These are phyloP conservation scores for Pachypeltis micranthus DNA, from an alignment of 1,140 invertebrate genomes.

Conservation along the genomic window DNA sequence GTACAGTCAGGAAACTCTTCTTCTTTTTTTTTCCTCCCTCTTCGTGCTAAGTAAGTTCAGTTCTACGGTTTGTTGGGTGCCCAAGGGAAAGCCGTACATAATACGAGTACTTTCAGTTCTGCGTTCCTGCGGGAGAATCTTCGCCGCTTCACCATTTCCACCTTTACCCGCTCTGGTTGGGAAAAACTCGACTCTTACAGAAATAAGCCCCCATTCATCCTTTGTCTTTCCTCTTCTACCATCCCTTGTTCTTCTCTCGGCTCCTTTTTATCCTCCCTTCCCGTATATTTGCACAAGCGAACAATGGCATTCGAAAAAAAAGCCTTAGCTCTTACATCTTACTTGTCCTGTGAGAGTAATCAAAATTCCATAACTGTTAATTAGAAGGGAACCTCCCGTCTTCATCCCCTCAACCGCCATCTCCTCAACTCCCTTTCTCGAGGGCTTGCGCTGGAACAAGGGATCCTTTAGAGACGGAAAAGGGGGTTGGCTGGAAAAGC, in stretches of 20 bases:
- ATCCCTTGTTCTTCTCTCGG: not conserved
- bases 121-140: not conserved
- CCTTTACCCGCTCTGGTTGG: not conserved
- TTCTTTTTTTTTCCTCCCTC: not conserved
- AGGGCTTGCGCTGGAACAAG: not conserved
- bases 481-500: not conserved
- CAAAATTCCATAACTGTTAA: slow-evolving; percentile 10
- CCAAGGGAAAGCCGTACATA: not conserved
- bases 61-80: not conserved
- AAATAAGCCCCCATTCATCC: not conserved
- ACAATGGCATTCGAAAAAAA: not conserved
- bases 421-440: not conserved
- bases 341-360: slow-evolving; percentile 2
- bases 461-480: too few relatives aligned
- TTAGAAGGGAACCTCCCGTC: not conserved
- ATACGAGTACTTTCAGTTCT: not conserved
- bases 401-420: not conserved
- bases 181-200: not conserved
- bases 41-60: slow-evolving; percentile 1
- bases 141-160: not conserved
- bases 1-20: not conserved
- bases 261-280: too few relatives aligned
- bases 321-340: not conserved
- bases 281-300: slow-evolving; percentile 3
- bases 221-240: not conserved